Evolutionary conservation across 2,113 vertebrate species (phyloP).

Genomic region (Ochotona curzoniae): DNA sequence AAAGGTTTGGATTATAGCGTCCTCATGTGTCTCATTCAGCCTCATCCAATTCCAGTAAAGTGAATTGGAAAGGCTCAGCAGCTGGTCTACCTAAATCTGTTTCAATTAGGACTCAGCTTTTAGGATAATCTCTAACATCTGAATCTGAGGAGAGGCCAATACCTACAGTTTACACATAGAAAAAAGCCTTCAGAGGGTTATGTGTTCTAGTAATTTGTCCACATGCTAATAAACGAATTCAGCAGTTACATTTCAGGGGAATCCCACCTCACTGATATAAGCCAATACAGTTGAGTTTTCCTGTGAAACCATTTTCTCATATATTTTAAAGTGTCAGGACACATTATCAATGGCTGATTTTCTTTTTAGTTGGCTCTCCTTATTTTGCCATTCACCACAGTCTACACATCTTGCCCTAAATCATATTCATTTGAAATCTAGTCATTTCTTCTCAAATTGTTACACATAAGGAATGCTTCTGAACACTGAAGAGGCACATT

Average conservation of each 20-base stretch:
- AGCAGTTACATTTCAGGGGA: slow-evolving; percentile 76
- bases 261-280: slow-evolving; percentile 76
- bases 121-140: slow-evolving; percentile 87
- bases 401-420: slow-evolving; percentile 47
- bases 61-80: slow-evolving; percentile 82
- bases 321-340: slow-evolving; percentile 62
- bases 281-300: background rate
- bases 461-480: slow-evolving; percentile 13
- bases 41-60: slow-evolving; percentile 86
- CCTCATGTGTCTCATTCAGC: slow-evolving; percentile 83
- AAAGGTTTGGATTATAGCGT: slow-evolving; percentile 82
- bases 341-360: slow-evolving; percentile 27
- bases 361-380: background rate
- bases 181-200: slow-evolving; percentile 79
- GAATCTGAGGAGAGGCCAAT: slow-evolving; percentile 83
- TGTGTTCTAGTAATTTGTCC: slow-evolving; percentile 86
- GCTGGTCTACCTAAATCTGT: slow-evolving; percentile 87
- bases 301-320: slow-evolving; percentile 63
- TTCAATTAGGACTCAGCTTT: slow-evolving; percentile 86
- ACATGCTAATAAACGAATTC: slow-evolving; percentile 86
- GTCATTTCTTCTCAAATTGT: slow-evolving; percentile 13
- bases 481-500: slow-evolving; percentile 40
- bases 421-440: slow-evolving; percentile 13
- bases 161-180: slow-evolving; percentile 82
- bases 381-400: slow-evolving; percentile 32